Evolutionary conservation across 2,113 vertebrate genomes (phyloP), one percentile per base, ranked within the genome.

Genomic region (Daboia siamensis): DNA sequence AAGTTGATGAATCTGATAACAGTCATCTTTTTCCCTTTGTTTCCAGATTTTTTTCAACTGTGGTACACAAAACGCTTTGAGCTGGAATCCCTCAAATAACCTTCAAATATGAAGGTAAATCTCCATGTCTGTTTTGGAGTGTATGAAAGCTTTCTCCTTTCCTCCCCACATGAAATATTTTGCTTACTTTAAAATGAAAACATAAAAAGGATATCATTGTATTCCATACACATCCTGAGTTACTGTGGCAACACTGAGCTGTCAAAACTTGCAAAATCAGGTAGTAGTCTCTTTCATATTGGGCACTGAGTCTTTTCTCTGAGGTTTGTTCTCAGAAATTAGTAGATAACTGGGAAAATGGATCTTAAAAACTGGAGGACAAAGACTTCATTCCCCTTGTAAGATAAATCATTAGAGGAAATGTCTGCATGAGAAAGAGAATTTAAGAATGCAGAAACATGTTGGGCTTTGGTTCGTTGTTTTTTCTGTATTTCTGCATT

Each of bases 41-140:
- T 96, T 96, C 93, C 95, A 97, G 96, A 10, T 91, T 92, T 92
- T 24, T 93, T 96, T 57, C 85, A 96, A 94, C 59, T 51, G 94
- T 87, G 51, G 93, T 89, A 94, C 93, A 94, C 93, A 95, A 89
- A 97, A 96, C 95, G 96, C 97, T 90, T 94, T 95, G 98, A 98
- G 98, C 99, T 99, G 99, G 99, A 99, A 98, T 98, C 98, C 98
- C 97, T 98, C 98, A 96, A 97, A 97, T 98, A 99, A 96, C 98
- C 98, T 94, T 84, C 94, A 89, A 98, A 97, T 95, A 99, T 99
- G 99, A 99, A 99, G 99, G 99, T 99, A 98, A 98, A 98, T 97
- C 91, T 93, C 33, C 87, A 52, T 69, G 88, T 80, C 85, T 33
- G 2, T 26, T 86, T 46, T 29, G 12, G 15, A 39, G 39, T 24